Conservation (phyloP, 2,797 vertebrate species). For the Acridotheres tristis region DNA sequence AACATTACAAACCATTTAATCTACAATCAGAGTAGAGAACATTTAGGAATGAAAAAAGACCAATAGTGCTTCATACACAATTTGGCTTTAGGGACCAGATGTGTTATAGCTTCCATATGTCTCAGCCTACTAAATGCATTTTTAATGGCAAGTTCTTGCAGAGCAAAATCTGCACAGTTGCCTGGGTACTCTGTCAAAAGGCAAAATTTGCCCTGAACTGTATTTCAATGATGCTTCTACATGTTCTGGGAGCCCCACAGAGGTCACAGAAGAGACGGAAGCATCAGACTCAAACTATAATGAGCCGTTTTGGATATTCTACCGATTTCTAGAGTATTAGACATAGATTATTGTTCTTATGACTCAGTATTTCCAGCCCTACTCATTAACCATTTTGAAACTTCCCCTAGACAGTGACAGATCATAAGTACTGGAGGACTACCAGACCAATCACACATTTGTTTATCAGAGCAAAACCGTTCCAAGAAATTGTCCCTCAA, state of each 20-base stretch:
- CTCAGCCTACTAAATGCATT: constrained; percentile 67
- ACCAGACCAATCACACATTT: neutral
- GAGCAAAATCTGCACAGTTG: constrained; percentile 56
- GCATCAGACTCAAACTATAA: neutral
- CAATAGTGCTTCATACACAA: constrained; percentile 38
- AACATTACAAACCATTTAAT: constrained; percentile 61
- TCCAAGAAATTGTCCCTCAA: neutral
- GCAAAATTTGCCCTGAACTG: constrained; percentile 39
- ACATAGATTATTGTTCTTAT: neutral
- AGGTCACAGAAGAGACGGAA: neutral
- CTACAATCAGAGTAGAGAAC: constrained; percentile 36
- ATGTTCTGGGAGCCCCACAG: neutral
- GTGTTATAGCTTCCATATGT: constrained; percentile 70
- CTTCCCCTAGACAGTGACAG: neutral
- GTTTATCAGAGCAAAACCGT: neutral
- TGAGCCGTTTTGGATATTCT: neutral
- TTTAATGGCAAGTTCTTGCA: constrained; percentile 65
- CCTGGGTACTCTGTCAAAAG: constrained; percentile 43
- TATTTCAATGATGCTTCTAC: neutral
- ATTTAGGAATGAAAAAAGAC: constrained; percentile 54
- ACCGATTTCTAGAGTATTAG: neutral
- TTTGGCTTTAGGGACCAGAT: constrained; percentile 67
- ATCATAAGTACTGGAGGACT: neutral
- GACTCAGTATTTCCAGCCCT: neutral
- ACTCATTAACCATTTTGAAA: neutral